These are phyloP conservation scores for Eristalinus aeneus DNA, from an alignment of 2,888 invertebrate species.

Conservation along the genomic window DNA sequence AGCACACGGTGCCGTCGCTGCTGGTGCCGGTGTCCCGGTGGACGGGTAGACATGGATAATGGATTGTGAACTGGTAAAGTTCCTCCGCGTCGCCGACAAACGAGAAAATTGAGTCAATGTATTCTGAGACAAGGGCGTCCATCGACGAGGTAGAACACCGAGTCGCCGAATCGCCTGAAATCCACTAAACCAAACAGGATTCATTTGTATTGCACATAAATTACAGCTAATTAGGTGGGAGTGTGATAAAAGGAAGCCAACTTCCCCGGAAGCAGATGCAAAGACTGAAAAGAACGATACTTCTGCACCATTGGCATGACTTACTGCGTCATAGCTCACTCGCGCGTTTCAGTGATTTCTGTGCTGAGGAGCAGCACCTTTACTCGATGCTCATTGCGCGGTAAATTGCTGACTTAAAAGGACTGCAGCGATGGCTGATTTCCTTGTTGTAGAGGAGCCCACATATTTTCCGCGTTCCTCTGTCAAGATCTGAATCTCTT, in stretches of 20 bases:
- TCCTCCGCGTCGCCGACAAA: not conserved
- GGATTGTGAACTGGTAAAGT: not conserved
- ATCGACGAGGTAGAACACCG: no score
- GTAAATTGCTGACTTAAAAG: no score
- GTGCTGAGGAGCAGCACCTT: no score
- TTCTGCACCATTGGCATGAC: not conserved
- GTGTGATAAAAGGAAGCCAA: not conserved
- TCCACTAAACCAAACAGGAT: constrained; percentile 21
- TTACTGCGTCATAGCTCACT: not conserved
- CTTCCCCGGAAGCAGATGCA: not conserved
- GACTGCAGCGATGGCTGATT: no score
- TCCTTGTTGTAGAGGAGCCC: no score
- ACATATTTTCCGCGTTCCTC: no score
- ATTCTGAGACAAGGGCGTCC: not conserved
- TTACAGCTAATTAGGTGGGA: constrained; percentile 48
- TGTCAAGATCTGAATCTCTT: no score
- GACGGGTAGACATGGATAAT: not conserved
- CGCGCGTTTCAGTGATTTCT: not conserved
- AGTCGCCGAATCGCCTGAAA: not conserved
- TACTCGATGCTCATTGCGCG: no score
- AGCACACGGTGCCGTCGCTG: constrained; percentile 18
- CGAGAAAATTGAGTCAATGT: not conserved
- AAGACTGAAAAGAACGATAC: not conserved
- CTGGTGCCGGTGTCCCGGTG: constrained; percentile 43
- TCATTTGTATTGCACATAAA: constrained; percentile 52